Evolutionary conservation across 2,113 vertebrate species (phyloP).

Genomic region (Dryoscopus gambensis): DNA sequence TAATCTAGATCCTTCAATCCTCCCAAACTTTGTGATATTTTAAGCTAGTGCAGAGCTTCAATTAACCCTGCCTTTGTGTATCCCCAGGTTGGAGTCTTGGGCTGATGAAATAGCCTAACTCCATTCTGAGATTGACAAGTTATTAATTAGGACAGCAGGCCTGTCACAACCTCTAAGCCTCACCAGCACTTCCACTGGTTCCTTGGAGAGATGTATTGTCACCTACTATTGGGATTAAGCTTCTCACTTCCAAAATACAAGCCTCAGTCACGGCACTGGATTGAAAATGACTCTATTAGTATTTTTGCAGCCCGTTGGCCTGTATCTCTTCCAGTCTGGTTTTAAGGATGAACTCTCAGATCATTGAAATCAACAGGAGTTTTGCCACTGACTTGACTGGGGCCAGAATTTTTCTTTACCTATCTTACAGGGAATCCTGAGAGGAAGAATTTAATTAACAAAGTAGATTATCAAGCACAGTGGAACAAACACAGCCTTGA

Average conservation of each 20-base stretch:
- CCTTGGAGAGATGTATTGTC: slow-evolving; percentile 49
- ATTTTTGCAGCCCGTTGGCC: background rate
- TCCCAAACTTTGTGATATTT: background rate
- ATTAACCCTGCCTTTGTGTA: background rate
- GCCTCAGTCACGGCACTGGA: background rate
- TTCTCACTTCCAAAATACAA: slow-evolving; percentile 19
- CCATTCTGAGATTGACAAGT: slow-evolving; percentile 41
- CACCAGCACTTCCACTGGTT: background rate
- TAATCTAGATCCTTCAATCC: background rate
- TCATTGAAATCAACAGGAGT: background rate
- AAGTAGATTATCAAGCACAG: background rate
- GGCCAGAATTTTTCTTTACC: slow-evolving; percentile 1
- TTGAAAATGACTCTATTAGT: slow-evolving; percentile 3
- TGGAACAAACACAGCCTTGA: background rate
- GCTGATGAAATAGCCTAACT: slow-evolving; percentile 22
- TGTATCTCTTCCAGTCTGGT: background rate
- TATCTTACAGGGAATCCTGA: background rate
- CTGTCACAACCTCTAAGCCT: slow-evolving; percentile 61
- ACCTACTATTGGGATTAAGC: slow-evolving; percentile 24
- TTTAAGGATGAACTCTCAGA: background rate
- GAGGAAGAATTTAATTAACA: background rate
- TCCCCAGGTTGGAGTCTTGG: background rate
- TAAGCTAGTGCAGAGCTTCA: background rate
- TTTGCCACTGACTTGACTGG: background rate
- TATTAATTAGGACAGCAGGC: slow-evolving; percentile 60